Percentiles rank a stretch among this genome's conserved stretches.
Evolutionary conservation across 2,888 invertebrate species (phyloP).

Genomic region (Cataglyphis livida): DNA sequence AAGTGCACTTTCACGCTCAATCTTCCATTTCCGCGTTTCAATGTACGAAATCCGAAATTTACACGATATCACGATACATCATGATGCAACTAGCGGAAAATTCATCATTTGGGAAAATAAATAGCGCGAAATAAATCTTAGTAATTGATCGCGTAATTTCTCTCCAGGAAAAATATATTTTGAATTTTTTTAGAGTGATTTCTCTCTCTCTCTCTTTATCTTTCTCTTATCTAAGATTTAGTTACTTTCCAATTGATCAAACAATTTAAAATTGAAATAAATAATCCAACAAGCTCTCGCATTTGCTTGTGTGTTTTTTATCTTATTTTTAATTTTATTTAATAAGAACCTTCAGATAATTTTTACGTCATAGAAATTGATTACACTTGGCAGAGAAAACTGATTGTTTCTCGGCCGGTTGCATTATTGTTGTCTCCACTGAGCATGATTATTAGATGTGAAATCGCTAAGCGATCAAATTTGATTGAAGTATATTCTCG

Average conservation of each 20-base stretch:
- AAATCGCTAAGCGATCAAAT: constrained; percentile 20
- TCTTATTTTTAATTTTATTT: not conserved
- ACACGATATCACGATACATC: not conserved
- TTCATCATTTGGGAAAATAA: constrained; percentile 1
- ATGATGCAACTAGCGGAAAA: not conserved
- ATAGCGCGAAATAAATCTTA: constrained; percentile 8
- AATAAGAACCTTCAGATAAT: not conserved
- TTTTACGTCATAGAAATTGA: not conserved
- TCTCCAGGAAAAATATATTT: not conserved
- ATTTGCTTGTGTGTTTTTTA: not conserved
- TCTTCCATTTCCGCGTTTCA: constrained; percentile 69
- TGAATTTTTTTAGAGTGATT: not conserved
- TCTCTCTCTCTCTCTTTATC: not conserved
- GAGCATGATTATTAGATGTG: constrained; percentile 5
- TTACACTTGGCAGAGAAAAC: constrained; percentile 16
- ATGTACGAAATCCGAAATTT: constrained; percentile 29
- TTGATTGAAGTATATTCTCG: not conserved
- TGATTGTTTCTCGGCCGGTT: not conserved
- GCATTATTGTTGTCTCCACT: not conserved
- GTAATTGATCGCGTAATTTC: not conserved
- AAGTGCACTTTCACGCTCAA: constrained; percentile 68
- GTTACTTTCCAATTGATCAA: not conserved
- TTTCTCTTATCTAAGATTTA: not conserved
- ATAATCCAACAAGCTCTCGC: not conserved
- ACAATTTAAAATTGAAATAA: not conserved